phyloP scores from a whole-genome alignment of 2,888 invertebrate genomes.

The Spialia ferax region DNA sequence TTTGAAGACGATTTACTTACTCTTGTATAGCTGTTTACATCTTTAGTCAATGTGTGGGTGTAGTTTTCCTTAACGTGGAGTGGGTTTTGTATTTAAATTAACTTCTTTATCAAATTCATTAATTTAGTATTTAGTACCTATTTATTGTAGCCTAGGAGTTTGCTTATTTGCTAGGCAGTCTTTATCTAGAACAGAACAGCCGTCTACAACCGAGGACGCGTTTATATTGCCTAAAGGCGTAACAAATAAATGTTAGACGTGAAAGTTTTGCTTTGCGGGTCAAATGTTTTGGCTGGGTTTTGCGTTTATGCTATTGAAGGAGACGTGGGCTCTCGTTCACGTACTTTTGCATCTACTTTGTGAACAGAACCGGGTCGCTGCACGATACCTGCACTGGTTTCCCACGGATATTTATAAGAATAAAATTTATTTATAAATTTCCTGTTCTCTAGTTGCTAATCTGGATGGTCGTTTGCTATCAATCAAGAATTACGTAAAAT shows the following conservation, averaged over 20 bases:
- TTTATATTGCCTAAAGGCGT: slow-evolving; percentile 12
- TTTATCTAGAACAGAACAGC: slow-evolving; percentile 16
- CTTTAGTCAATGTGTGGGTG: slow-evolving; percentile 18
- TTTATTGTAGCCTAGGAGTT: no score
- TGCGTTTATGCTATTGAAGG: slow-evolving; percentile 26
- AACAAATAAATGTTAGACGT: slow-evolving; percentile 18
- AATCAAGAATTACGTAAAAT: no score
- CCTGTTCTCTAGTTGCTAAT: not conserved
- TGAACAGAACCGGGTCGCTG: slow-evolving; percentile 71
- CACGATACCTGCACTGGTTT: slow-evolving; percentile 53
- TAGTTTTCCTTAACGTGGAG: not conserved
- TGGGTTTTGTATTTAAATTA: not conserved
- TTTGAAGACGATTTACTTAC: slow-evolving; percentile 27
- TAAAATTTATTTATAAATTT: not conserved
- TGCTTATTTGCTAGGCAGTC: not conserved
- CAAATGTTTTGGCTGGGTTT: slow-evolving; percentile 35
- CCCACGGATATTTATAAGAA: slow-evolving; percentile 44
- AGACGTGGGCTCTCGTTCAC: slow-evolving; percentile 18
- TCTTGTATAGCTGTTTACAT: slow-evolving; percentile 11
- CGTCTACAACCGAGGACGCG: slow-evolving; percentile 9
- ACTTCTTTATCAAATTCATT: not conserved
- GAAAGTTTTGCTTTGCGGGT: slow-evolving; percentile 36
- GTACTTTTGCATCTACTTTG: slow-evolving; percentile 46
- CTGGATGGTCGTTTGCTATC: no score
- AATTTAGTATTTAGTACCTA: no score